Base-by-base conservation (phyloP, 2,888 invertebrate genomes). In the Scrobipalpa costella region DNA sequence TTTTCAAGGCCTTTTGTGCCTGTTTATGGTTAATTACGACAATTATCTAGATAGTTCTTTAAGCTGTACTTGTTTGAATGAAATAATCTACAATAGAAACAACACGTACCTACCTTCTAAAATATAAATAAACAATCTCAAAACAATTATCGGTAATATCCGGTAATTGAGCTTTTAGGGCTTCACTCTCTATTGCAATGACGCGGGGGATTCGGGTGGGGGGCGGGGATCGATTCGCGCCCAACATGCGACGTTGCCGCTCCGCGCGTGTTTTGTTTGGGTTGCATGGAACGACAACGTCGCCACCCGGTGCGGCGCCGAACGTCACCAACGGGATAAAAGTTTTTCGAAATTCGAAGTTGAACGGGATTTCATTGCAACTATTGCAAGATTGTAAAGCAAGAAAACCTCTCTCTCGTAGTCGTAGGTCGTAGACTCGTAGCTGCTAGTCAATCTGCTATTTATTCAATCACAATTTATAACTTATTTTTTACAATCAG, bases 211-310 rank as follows among this genome's bases (percentile, higher is more conserved):
- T 74, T 74, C 59, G 59, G 59, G 59, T 19, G 6, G 33, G 47
- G 49, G 60, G 59, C 65, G 75, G 81, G 79, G 86, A 86, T 86
- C 87, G 86, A 85, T 79, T 80, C 73, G 71, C 72, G 73, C 73
- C 73, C 72, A 72, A 71, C 67, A 65, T 64, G 88, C 88, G 85
- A 70, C 78, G 90, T 88, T 89, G 90, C 86, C 90, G 81, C 78
- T 81, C 81, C 79, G 84, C 80, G 76, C 81, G 75, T 79, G 81
- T 83, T 83, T 88, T 88, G 89, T 90, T 89, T 90, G 87, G 88
- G 88, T 88, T 84, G 84, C 72, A 76, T 75, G 78, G 75, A 75
- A 69, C 79, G 82, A 81, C 84, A 78, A 79, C 81, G 70, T 69
- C 71, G 71, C 71, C 67, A 49, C 62, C 57, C 36, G 49, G 17